phyloP scores from a whole-genome alignment of 2,888 invertebrate genomes.

The Sabellastarte sp. region DNA sequence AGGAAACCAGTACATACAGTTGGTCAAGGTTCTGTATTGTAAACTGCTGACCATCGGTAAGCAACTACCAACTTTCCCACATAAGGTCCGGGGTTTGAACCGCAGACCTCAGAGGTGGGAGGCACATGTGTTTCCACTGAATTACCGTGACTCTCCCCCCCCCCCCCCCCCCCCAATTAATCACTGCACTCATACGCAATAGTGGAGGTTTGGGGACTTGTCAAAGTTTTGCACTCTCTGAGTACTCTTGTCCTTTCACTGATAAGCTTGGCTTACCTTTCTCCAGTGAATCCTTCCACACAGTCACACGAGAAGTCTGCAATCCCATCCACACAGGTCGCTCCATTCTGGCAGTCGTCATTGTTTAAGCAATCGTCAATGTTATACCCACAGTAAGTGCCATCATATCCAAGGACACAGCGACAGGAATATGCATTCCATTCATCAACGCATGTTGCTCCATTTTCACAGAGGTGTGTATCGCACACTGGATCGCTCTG shows the following conservation, averaged over 20 bases:
- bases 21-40: no score
- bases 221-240: no score
- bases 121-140: no score
- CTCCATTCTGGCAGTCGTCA: constrained; percentile 22
- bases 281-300: constrained; percentile 28
- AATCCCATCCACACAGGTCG: constrained; percentile 26
- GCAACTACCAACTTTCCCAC: no score
- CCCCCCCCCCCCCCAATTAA: not conserved
- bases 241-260: no score
- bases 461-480: constrained; percentile 75
- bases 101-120: no score
- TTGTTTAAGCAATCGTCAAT: constrained; percentile 30
- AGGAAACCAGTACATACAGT: no score
- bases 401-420: constrained; percentile 41
- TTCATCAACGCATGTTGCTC: constrained; percentile 62
- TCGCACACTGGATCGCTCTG: constrained; percentile 50
- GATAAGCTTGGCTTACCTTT: constrained; percentile 13
- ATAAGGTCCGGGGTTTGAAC: no score
- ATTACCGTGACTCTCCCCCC: not conserved
- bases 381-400: constrained; percentile 23
- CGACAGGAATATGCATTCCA: constrained; percentile 47
- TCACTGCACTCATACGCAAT: no score
- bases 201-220: no score
- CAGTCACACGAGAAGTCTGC: constrained; percentile 33
- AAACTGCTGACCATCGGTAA: no score